Evolutionary conservation across 2,888 invertebrate genomes (phyloP).

Genomic region (Acanthosepion esculentum): DNA sequence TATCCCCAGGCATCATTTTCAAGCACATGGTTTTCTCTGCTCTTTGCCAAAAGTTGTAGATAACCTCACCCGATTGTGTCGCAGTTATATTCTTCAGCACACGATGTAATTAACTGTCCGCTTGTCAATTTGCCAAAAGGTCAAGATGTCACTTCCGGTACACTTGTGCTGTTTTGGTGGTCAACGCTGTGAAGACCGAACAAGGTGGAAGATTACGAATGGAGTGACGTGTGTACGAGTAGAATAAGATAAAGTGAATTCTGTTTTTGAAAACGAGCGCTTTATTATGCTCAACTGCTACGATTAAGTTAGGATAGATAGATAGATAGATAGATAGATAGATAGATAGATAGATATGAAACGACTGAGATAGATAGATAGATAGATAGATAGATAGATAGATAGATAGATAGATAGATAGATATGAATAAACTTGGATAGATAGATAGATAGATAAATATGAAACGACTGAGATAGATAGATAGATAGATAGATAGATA

Average conservation of each 20-base stretch:
- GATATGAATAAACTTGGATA: background rate
- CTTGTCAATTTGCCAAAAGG: background rate
- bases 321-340: background rate
- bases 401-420: background rate
- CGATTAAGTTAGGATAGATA: too few species aligned
- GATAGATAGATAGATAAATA: background rate
- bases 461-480: background rate
- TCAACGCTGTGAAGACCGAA: background rate
- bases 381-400: background rate
- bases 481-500: background rate
- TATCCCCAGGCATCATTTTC: background rate
- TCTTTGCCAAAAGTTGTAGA: background rate
- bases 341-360: background rate
- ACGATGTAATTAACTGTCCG: constrained; percentile 22
- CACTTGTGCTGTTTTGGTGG: background rate
- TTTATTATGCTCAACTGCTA: background rate
- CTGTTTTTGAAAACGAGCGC: background rate
- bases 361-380: background rate
- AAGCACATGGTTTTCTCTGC: background rate
- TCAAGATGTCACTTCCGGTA: constrained; percentile 33
- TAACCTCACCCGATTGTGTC: background rate
- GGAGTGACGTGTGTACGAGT: background rate
- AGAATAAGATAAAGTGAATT: background rate
- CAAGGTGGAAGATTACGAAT: background rate
- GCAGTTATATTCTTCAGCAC: background rate